Evolutionary conservation across 35 echinoderm and acorn worm species (phyloP).

Genomic region (Ophiothrix spiculata): DNA sequence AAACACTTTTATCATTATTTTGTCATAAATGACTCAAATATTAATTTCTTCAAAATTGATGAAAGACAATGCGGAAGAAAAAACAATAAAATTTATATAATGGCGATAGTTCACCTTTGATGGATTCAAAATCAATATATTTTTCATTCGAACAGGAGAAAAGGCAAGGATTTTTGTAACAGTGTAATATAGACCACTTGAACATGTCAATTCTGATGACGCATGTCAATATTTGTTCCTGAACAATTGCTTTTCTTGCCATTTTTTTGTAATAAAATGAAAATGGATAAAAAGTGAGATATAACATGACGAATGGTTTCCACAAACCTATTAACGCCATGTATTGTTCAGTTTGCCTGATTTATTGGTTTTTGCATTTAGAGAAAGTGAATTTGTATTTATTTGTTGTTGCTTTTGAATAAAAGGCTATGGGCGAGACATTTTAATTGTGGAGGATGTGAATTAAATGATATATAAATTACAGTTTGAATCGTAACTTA

Average conservation of each 20-base stretch:
- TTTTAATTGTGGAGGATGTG: too few species aligned
- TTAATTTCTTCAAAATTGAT: too few species aligned
- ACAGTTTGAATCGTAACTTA: too few species aligned
- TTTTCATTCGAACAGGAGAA: background rate
- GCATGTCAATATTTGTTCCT: background rate
- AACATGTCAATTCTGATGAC: constrained; percentile 2
- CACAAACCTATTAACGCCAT: background rate
- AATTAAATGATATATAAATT: too few species aligned
- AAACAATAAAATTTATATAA: background rate
- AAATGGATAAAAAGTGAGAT: background rate
- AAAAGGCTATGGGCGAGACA: too few species aligned
- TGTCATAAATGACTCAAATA: too few species aligned
- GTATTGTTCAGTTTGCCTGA: background rate
- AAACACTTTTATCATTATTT: too few species aligned
- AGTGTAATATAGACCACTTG: constrained; percentile 3
- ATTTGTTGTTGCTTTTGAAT: too few species aligned
- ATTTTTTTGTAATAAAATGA: background rate
- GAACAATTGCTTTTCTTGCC: background rate
- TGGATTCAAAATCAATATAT: background rate
- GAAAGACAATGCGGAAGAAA: too few species aligned
- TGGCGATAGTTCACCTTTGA: background rate
- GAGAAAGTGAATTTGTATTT: background rate
- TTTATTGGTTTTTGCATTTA: background rate
- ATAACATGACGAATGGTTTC: background rate
- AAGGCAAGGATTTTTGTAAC: background rate